phyloP scores from a whole-genome alignment of 92 coral and sea anemone genomes.

The Zoanthus sansibaricus region DNA sequence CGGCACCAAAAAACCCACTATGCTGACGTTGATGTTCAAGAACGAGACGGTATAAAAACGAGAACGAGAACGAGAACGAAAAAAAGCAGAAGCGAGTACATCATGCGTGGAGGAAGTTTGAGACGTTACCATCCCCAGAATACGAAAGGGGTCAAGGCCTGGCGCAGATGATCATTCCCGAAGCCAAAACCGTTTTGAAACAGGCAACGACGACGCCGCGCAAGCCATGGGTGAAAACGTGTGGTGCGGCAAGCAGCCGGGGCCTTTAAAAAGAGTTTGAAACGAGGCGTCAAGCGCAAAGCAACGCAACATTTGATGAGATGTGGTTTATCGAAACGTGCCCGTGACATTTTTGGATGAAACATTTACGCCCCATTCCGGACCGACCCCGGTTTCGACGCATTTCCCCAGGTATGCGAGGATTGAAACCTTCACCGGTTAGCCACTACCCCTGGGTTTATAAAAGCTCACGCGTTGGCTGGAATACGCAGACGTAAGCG shows the following conservation, averaged over 20 bases:
- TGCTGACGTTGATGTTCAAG: background rate
- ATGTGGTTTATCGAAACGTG: background rate
- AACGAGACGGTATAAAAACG: too few species aligned
- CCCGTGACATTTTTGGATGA: background rate
- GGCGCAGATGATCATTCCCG: background rate
- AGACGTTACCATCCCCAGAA: background rate
- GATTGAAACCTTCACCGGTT: too few species aligned
- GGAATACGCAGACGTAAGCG: too few species aligned
- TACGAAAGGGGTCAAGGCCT: too few species aligned
- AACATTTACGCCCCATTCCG: too few species aligned
- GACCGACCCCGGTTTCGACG: too few species aligned
- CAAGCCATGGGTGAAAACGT: background rate
- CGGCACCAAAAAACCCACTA: background rate
- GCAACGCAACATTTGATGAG: background rate
- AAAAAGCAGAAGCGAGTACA: background rate
- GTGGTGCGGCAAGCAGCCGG: background rate
- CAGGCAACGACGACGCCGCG: background rate
- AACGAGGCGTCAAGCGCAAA: background rate
- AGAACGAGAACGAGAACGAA: too few species aligned
- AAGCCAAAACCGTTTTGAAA: background rate
- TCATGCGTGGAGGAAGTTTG: background rate
- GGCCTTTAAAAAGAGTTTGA: conserved; percentile 8
- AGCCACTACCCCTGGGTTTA: too few species aligned
- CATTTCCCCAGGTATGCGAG: too few species aligned
- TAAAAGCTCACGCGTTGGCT: too few species aligned